phyloP scores from a whole-genome alignment of 92 coral and sea anemone genomes.

The Diadumene lineata region DNA sequence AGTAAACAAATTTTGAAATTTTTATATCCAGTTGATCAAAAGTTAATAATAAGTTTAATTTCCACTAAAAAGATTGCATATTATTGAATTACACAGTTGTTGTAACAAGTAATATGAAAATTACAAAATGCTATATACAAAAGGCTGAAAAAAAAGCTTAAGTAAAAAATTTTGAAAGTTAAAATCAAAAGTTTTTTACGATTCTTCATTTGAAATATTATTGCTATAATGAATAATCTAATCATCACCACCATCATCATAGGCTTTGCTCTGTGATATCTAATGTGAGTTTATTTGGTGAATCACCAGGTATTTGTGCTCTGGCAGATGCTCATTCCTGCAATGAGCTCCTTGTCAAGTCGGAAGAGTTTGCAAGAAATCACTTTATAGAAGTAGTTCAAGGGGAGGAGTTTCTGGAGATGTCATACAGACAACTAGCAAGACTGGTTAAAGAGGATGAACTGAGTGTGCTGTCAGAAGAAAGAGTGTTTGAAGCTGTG shows the following conservation, averaged over 20 bases:
- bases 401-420: slow-evolving; percentile 92
- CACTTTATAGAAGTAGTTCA: slow-evolving; percentile 96
- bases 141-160: no score
- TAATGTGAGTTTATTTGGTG: neutral
- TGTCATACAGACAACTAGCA: slow-evolving; percentile 71
- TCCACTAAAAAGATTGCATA: no score
- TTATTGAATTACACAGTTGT: no score
- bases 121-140: no score
- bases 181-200: no score
- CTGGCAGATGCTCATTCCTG: slow-evolving; percentile 94
- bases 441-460: slow-evolving; percentile 84
- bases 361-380: slow-evolving; percentile 84
- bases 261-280: neutral
- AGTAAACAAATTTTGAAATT: no score
- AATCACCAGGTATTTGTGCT: slow-evolving; percentile 78
- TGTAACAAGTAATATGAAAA: no score
- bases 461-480: slow-evolving; percentile 88
- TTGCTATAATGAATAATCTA: no score
- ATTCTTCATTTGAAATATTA: no score
- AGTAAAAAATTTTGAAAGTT: no score
- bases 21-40: no score
- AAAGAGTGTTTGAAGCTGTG: slow-evolving; percentile 95
- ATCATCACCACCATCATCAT: neutral
- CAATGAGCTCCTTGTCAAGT: slow-evolving; percentile 60
- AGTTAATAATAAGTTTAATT: no score